Conservation (phyloP, 1,140 invertebrate species). For the Trachymyrmex cornetzi region DNA sequence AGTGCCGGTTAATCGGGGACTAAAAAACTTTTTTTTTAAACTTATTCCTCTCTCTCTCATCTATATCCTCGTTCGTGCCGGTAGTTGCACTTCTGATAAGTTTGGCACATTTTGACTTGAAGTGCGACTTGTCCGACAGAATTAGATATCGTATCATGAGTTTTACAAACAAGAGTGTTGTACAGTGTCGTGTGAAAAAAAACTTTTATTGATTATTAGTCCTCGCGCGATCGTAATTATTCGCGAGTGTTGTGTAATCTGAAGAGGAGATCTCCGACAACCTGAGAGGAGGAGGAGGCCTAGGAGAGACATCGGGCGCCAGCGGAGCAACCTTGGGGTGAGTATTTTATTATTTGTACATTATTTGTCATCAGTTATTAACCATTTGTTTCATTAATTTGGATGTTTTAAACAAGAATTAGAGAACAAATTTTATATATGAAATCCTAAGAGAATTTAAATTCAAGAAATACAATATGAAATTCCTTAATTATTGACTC, state of each 20-base stretch:
- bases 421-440: not conserved
- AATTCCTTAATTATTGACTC: too few relatives aligned
- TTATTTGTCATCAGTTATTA: not conserved
- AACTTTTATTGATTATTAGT: not conserved
- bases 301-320: not conserved
- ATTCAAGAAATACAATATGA: not conserved
- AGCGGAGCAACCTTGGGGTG: not conserved
- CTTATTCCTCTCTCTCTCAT: not conserved
- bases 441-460: not conserved
- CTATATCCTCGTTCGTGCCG: not conserved
- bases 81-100: not conserved
- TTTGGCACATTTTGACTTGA: not conserved
- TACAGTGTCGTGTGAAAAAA: not conserved
- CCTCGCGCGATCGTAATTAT: not conserved
- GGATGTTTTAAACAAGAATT: not conserved
- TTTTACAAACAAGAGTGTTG: not conserved
- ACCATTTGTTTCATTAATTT: not conserved
- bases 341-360: not conserved
- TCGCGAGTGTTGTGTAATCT: not conserved
- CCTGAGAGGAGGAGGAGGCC: not conserved
- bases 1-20: not conserved
- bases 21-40: not conserved
- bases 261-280: not conserved
- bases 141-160: not conserved
- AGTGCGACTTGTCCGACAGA: not conserved